These are phyloP conservation scores for Pycnomerus fuliginosus DNA, from an alignment of 2,888 invertebrate genomes.

Conservation along the genomic window DNA sequence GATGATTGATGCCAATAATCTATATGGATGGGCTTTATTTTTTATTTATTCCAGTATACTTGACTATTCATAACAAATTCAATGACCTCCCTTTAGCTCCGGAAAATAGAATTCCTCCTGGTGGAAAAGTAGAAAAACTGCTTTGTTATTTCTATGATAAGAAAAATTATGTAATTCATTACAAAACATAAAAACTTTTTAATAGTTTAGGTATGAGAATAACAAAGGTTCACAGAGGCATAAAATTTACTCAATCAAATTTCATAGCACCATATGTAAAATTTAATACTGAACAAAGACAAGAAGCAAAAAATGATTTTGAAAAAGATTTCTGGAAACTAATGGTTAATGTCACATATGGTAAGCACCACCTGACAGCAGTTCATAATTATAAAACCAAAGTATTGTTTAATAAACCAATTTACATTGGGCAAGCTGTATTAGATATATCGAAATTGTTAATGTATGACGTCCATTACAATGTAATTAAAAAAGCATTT, in stretches of 20 bases:
- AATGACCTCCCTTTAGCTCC: constrained; percentile 15
- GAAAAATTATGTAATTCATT: too few species aligned
- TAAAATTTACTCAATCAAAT: constrained; percentile 24
- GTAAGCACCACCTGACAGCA: constrained; percentile 18
- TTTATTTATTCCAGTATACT: constrained; percentile 22
- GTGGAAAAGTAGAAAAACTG: constrained; percentile 19
- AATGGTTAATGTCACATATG: constrained; percentile 15
- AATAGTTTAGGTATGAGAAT: constrained; percentile 22
- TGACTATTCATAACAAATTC: constrained; percentile 23
- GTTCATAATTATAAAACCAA: constrained; percentile 17
- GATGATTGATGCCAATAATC: constrained; percentile 21
- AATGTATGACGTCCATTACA: constrained; percentile 19
- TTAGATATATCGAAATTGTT: constrained; percentile 23
- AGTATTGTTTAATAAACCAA: constrained; percentile 18
- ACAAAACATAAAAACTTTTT: constrained; percentile 20
- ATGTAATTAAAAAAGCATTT: constrained; percentile 23
- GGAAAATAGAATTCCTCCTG: constrained; percentile 21
- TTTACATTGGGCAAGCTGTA: constrained; percentile 19
- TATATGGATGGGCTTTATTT: constrained; percentile 24
- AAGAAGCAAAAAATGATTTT: constrained; percentile 14
- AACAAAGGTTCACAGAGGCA: constrained; percentile 17
- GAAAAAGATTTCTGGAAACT: constrained; percentile 17
- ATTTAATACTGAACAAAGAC: constrained; percentile 25
- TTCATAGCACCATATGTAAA: constrained; percentile 24
- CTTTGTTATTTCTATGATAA: constrained; percentile 18